phyloP scores from a whole-genome alignment of 2,888 invertebrate species.

The Calliopum simillimum region DNA sequence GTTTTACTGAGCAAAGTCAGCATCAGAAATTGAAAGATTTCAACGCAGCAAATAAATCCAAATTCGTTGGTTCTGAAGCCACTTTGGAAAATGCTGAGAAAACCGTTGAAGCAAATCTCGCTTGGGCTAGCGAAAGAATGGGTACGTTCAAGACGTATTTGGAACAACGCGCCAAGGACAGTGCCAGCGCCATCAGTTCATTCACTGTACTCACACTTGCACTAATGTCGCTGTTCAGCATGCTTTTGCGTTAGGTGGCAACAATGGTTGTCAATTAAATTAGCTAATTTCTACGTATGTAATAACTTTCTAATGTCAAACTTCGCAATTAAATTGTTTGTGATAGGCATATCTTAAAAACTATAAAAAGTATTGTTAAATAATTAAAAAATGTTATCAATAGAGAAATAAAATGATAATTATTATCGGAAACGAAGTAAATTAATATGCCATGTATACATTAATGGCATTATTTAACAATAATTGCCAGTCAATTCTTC shows the following conservation, averaged over 20 bases:
- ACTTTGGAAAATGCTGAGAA: slow-evolving; percentile 55
- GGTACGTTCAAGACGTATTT: slow-evolving; percentile 53
- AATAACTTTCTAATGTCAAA: no score
- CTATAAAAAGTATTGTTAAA: no score
- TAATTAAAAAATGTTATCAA: no score
- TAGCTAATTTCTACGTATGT: background rate
- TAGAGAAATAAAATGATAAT: no score
- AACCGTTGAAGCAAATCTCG: slow-evolving; percentile 58
- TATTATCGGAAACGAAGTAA: no score
- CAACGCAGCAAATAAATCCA: slow-evolving; percentile 49
- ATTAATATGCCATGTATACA: no score
- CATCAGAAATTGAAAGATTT: slow-evolving; percentile 52
- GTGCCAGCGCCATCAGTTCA: background rate
- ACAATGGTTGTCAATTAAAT: background rate
- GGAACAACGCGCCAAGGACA: slow-evolving; percentile 31
- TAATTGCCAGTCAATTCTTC: no score
- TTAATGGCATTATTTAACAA: no score
- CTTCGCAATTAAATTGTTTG: no score
- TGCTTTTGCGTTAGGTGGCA: slow-evolving; percentile 44
- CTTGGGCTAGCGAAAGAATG: slow-evolving; percentile 58
- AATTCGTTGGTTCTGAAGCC: slow-evolving; percentile 55
- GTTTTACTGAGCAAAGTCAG: slow-evolving; percentile 60
- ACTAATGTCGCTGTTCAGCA: slow-evolving; percentile 46
- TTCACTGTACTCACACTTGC: slow-evolving; percentile 51
- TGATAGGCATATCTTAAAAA: no score